Evolutionary conservation across 2,888 invertebrate species (phyloP), one percentile per base, ranked within the genome.

Genomic region (Lasius fuliginosus): DNA sequence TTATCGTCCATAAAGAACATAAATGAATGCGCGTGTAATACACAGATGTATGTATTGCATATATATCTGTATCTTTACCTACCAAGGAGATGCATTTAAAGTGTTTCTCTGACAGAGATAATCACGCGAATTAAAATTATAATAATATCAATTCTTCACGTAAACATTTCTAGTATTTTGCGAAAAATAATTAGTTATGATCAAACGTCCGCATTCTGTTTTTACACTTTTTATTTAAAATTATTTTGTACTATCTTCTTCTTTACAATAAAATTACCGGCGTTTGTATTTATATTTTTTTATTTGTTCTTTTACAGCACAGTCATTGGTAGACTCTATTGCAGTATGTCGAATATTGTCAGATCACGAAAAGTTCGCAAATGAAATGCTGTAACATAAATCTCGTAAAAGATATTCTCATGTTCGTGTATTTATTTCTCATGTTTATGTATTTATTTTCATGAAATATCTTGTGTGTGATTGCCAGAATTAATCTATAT

Each of bases 361-460:
- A 40, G 65, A 65, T 60, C 30, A 82, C 81, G 53, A 67, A 69
- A 67, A 69, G 64, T 49, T 27, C n/a, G 36, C 23, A 33, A 60
- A 75, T 68, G 9, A 53, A 81, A 84, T 83, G 30, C 53, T 27
- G 49, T 42, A 18, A 82, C 82, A 75, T 76, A 40, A 73, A 42
- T 64, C 64, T 46, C 23, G 64, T 46, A 67, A 46, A 58, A 73
- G 60, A 65, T 79, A 86, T 60, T 82, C 77, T 89, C 85, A 81
- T 74, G 68, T 49, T 73, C 65, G 30, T 67, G 71, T 88, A 85
- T 88, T 87, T 88, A 87, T 87, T 89, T 88, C 77, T 89, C 85
- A 81, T 74, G 71, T 46, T 73, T 65, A 27, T 67, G 71, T 88
- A 85, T 88, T 87, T 88, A 87, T 87, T 89, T 88, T 89, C 23